Conservation (phyloP, 2,797 vertebrate species). For the Propithecus deckenii region DNA sequence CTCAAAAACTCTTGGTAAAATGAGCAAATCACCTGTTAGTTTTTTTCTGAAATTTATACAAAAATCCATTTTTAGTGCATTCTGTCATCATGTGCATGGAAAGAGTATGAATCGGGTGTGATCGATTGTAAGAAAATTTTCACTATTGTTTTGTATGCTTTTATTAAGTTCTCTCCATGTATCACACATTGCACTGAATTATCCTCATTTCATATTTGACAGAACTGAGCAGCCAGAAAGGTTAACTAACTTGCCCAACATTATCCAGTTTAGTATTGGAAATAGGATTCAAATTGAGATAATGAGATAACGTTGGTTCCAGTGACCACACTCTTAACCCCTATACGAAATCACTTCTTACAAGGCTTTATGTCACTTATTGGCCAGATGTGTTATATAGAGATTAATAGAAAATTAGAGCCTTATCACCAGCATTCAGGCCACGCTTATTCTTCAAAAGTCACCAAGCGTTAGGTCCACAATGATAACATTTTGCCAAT, state of each 20-base stretch:
- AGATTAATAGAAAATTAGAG: neutral
- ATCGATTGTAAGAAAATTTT: neutral
- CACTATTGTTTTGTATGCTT: neutral
- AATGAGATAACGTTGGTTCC: neutral
- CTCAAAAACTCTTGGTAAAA: neutral
- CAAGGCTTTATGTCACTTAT: neutral
- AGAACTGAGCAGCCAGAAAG: neutral
- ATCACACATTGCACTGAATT: neutral
- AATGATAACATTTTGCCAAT: neutral
- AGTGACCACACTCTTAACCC: neutral
- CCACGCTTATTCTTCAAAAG: neutral
- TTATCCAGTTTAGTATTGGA: neutral
- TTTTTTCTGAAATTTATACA: neutral
- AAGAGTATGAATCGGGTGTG: neutral
- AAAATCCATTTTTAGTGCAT: neutral
- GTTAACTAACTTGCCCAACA: neutral
- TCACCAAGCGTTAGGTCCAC: neutral
- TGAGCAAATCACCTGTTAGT: neutral
- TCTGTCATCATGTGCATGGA: neutral
- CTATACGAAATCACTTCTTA: neutral
- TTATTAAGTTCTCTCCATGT: neutral
- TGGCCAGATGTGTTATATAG: neutral
- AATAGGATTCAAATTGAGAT: neutral
- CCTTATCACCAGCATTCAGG: neutral
- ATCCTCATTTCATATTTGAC: neutral